Evolutionary conservation across 2,888 invertebrate species (phyloP).

Genomic region (Mycalesis mineus): DNA sequence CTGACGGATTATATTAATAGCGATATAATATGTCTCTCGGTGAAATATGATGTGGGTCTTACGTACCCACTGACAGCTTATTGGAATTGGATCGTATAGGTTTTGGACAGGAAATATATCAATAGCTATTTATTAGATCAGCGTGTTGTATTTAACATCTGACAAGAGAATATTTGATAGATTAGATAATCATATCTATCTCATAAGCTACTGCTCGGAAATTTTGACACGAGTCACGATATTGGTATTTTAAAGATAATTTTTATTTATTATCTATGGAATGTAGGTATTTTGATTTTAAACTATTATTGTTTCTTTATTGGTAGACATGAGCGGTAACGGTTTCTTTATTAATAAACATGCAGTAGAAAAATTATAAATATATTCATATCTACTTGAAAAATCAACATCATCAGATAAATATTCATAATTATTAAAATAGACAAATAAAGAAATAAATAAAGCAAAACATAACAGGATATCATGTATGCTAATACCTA

Average conservation of each 20-base stretch:
- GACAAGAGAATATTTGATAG: not conserved
- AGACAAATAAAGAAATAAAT: no score
- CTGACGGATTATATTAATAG: constrained; percentile 23
- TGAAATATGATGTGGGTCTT: constrained; percentile 23
- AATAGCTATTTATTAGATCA: not conserved
- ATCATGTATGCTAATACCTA: not conserved
- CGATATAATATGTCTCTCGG: constrained; percentile 22
- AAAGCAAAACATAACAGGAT: not conserved
- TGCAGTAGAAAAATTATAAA: no score
- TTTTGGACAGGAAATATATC: constrained; percentile 1
- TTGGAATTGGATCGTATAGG: constrained; percentile 10
- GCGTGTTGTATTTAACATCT: not conserved
- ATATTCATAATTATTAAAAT: no score
- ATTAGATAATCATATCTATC: not conserved
- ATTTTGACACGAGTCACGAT: not conserved
- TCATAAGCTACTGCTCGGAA: not conserved
- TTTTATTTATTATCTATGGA: no score
- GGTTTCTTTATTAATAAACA: no score
- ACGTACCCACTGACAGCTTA: constrained; percentile 11
- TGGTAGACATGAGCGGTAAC: no score
- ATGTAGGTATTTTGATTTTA: no score
- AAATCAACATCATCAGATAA: no score
- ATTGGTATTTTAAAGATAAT: not conserved
- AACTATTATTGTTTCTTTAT: no score
- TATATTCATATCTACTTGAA: no score